Evolutionary conservation across 2,797 vertebrate species (phyloP).

Genomic region (Monodelphis domestica): DNA sequence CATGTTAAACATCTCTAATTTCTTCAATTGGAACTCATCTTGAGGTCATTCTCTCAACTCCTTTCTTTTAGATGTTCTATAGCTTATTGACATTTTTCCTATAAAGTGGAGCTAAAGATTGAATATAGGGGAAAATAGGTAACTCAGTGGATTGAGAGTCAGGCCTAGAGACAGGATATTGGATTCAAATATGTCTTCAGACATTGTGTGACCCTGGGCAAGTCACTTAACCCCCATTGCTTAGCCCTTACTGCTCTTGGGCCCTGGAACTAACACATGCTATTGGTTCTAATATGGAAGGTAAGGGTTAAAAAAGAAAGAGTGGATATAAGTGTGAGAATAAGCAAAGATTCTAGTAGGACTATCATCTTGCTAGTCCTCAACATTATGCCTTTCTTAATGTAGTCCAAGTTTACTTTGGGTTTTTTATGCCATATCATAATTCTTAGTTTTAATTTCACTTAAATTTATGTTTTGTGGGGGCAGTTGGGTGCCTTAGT

Average conservation of each 20-base stretch:
- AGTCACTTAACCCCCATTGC: no score
- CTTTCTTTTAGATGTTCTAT: background rate
- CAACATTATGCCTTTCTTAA: background rate
- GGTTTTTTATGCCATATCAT: background rate
- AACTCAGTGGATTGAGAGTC: no score
- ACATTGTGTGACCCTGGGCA: no score
- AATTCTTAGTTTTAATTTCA: background rate
- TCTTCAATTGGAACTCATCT: background rate
- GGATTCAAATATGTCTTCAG: no score
- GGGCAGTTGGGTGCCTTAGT: no score
- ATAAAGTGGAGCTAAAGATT: background rate
- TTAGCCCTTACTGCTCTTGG: no score
- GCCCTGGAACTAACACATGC: no score
- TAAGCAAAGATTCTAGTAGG: background rate
- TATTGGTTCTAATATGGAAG: no score
- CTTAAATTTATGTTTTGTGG: background rate
- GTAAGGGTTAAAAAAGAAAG: no score
- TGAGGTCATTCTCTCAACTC: background rate
- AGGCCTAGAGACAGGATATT: no score
- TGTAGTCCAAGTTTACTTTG: background rate
- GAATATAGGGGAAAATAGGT: no score
- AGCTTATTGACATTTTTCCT: background rate
- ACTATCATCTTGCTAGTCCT: no score
- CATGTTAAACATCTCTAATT: background rate
- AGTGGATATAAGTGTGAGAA: background rate